phyloP scores from a whole-genome alignment of 2,888 invertebrate genomes.

The Andricus curvator region DNA sequence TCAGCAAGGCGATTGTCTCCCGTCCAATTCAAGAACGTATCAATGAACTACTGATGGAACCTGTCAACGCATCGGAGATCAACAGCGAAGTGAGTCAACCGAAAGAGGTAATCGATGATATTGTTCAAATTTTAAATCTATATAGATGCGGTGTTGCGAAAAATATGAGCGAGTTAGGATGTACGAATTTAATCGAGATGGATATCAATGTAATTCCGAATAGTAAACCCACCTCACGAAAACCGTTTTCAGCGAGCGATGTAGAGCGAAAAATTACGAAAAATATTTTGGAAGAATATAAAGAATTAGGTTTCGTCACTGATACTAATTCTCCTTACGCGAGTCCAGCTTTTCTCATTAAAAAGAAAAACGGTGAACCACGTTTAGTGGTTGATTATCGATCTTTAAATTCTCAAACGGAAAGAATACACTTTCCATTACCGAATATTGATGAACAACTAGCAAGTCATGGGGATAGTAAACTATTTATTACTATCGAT shows the following conservation, averaged over 20 bases:
- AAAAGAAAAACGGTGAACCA: constrained; percentile 29
- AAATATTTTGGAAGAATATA: constrained; percentile 40
- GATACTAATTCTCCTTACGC: constrained; percentile 39
- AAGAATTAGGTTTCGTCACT: constrained; percentile 29
- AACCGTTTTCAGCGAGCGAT: constrained; percentile 5
- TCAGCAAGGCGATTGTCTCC: neutral
- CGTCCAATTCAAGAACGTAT: neutral
- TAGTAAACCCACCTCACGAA: constrained; percentile 29
- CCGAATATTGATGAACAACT: constrained; percentile 51
- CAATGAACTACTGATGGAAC: neutral
- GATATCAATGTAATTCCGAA: constrained; percentile 37
- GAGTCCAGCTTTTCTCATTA: constrained; percentile 36
- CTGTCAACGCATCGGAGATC: constrained; percentile 12
- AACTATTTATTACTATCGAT: too few species aligned
- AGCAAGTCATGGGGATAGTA: neutral
- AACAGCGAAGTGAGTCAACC: constrained; percentile 34
- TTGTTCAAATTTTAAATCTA: constrained; percentile 37
- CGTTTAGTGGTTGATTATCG: constrained; percentile 41
- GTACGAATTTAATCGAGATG: constrained; percentile 28
- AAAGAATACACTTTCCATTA: constrained; percentile 46
- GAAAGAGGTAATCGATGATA: constrained; percentile 13
- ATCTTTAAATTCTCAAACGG: constrained; percentile 38
- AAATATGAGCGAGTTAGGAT: constrained; percentile 28
- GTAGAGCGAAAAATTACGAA: constrained; percentile 9
- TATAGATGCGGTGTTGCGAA: constrained; percentile 42